These are phyloP conservation scores for Acromyrmex heyeri DNA, from an alignment of 1,140 invertebrate species.

Conservation along the genomic window DNA sequence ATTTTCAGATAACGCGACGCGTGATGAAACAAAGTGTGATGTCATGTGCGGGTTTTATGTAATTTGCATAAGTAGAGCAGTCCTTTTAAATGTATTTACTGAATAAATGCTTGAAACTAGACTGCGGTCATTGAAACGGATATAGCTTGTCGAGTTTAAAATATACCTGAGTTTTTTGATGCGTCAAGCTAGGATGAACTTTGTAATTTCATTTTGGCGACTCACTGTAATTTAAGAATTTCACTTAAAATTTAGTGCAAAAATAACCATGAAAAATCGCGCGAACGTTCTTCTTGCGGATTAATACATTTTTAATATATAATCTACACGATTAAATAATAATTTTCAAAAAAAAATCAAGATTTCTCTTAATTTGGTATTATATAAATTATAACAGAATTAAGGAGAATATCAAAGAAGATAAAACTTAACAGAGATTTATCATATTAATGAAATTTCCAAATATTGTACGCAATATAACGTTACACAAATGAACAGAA, in stretches of 20 bases:
- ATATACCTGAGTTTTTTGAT: not conserved
- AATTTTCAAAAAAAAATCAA: not conserved
- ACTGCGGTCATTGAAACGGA: not conserved
- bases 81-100: slow-evolving; percentile 18
- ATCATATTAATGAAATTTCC: not conserved
- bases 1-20: not conserved
- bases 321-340: not conserved
- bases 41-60: not conserved
- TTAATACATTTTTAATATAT: not conserved
- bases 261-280: not conserved
- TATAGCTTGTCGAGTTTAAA: not conserved
- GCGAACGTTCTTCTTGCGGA: not conserved
- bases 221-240: not conserved
- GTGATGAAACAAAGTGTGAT: slow-evolving; percentile 10
- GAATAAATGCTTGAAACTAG: slow-evolving; percentile 3
- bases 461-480: not conserved
- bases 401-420: not conserved
- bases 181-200: not conserved
- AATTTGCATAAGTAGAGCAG: slow-evolving; percentile 18
- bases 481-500: not conserved
- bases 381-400: not conserved
- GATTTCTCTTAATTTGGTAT: not conserved
- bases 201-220: not conserved
- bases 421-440: not conserved
- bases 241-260: not conserved